These are phyloP conservation scores for Drosophila macrospina DNA, from an alignment of 2,888 invertebrate species.

Conservation along the genomic window DNA sequence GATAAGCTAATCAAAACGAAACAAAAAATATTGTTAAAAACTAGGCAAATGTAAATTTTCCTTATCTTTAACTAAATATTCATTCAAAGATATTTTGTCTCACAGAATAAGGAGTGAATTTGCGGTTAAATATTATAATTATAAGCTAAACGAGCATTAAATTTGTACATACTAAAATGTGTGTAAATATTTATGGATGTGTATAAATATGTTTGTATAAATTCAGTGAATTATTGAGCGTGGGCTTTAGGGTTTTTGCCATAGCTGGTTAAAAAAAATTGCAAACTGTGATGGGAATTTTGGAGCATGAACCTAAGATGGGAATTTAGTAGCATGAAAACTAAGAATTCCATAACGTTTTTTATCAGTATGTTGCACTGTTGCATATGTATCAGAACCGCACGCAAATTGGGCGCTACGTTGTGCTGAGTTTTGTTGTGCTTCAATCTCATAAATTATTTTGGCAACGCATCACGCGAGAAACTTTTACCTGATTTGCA, in stretches of 20 bases:
- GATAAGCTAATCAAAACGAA: too few relatives aligned
- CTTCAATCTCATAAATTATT: constrained; percentile 83
- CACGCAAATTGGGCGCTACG: constrained; percentile 76
- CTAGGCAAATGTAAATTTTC: too few relatives aligned
- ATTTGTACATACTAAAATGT: neutral
- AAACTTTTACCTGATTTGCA: constrained; percentile 69
- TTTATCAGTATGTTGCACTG: constrained; percentile 33
- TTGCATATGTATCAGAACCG: constrained; percentile 47
- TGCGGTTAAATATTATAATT: too few relatives aligned
- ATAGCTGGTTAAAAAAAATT: constrained; percentile 37
- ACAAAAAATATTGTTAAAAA: too few relatives aligned
- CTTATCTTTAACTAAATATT: too few relatives aligned
- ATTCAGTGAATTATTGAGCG: constrained; percentile 17
- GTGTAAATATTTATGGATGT: neutral
- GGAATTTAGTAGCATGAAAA: constrained; percentile 40
- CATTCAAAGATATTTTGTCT: too few relatives aligned
- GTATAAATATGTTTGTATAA: neutral
- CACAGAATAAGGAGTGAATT: too few relatives aligned
- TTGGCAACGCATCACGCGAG: constrained; percentile 85
- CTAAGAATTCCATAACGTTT: constrained; percentile 25
- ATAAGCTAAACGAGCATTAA: neutral
- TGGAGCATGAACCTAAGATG: constrained; percentile 26
- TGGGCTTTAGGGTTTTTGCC: constrained; percentile 15
- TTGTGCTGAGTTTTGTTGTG: constrained; percentile 67
- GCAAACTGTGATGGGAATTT: constrained; percentile 43